Evolutionary conservation across 2,888 invertebrate species (phyloP).

Genomic region (Pristionchus exspectatus): DNA sequence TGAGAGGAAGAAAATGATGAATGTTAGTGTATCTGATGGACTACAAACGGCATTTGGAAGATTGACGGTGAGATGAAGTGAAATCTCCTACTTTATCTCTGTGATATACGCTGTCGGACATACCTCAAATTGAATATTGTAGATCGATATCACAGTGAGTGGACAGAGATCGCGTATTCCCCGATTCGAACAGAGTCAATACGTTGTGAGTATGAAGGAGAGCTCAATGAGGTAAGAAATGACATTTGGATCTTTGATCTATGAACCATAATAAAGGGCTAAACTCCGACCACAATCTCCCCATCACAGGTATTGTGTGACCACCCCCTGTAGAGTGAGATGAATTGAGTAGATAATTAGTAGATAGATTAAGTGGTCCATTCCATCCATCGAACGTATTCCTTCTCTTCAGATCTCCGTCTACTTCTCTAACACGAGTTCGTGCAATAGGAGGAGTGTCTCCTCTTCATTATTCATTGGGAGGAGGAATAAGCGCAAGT

Average conservation of each 20-base stretch:
- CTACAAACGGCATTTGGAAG: constrained; percentile 91
- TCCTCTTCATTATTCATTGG: constrained; percentile 69
- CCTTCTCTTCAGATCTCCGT: constrained; percentile 15
- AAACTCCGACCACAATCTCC: background rate
- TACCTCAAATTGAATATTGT: background rate
- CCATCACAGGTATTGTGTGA: constrained; percentile 4
- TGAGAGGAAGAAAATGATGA: constrained; percentile 83
- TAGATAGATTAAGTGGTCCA: background rate
- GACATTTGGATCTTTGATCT: background rate
- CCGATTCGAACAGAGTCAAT: constrained; percentile 69
- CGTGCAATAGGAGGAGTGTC: constrained; percentile 65
- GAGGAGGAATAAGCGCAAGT: constrained; percentile 68
- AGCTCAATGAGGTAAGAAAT: constrained; percentile 78
- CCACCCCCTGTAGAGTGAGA: background rate
- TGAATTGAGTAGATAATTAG: background rate
- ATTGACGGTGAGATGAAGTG: constrained; percentile 72
- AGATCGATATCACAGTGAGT: constrained; percentile 66
- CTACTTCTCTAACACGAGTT: constrained; percentile 62
- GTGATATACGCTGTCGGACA: background rate
- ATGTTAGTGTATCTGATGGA: constrained; percentile 95
- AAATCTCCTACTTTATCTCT: too few species aligned
- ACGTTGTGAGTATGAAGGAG: constrained; percentile 84
- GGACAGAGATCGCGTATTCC: constrained; percentile 64
- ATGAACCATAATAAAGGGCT: background rate
- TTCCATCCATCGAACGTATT: background rate